Conservation (phyloP, 35 echinoderm and acorn worm genomes). For the Apostichopus californicus region DNA sequence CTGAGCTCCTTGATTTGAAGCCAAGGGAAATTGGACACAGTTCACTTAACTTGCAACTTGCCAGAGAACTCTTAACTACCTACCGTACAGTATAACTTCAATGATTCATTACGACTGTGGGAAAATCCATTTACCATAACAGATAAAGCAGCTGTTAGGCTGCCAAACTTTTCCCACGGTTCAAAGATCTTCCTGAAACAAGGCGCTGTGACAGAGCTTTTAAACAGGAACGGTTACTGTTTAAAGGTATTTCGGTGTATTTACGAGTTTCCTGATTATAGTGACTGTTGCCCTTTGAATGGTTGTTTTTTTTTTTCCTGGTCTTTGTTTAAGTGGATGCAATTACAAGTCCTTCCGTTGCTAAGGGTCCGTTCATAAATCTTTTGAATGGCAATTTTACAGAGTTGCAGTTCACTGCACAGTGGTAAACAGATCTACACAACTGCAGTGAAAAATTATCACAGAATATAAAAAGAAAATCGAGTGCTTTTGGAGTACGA, state of each 20-base stretch:
- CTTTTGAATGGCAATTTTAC: not conserved
- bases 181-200: not conserved
- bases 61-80: not conserved
- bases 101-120: not conserved
- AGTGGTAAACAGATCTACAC: not conserved
- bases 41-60: not conserved
- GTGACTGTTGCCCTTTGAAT: not conserved
- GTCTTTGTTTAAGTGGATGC: not conserved
- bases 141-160: not conserved
- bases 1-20: no score
- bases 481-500: no score
- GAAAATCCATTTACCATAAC: not conserved
- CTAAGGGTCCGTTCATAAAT: not conserved
- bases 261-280: not conserved
- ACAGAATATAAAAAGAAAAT: no score
- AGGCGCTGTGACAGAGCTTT: not conserved
- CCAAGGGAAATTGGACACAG: no score
- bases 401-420: not conserved
- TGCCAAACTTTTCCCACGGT: slow-evolving; percentile 19
- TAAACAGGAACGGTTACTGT: not conserved
- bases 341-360: not conserved
- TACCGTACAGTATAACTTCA: no score
- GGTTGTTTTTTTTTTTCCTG: not conserved
- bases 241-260: not conserved
- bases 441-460: no score